Base-by-base conservation (phyloP, 1,140 invertebrate species). In the Drosophila mojavensis region DNA sequence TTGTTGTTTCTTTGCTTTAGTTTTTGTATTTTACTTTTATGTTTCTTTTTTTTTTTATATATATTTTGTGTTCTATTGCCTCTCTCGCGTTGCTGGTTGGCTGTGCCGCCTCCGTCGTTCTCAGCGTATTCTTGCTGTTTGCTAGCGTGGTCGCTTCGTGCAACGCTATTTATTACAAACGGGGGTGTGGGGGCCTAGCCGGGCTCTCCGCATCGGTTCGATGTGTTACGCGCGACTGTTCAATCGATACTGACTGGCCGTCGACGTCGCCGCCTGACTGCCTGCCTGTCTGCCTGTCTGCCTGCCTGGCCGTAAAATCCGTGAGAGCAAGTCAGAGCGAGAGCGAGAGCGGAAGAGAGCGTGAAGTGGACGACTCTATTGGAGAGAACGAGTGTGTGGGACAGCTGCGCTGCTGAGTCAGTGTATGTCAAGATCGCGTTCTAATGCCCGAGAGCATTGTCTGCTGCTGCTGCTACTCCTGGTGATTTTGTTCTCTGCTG, bases 191-290 rank as follows among this genome's bases (percentile, higher is more conserved):
- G 73, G 76, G 51, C 58, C 56, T 59, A 28, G 33, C 53, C 53
- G 63, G 79, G 76, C 72, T 71, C 76, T 81, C 76, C 83, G 54
- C 77, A 77, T 89, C 81, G 63, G 61, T 89, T 81, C 74, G 80
- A 83, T 84, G 84, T 75, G 83, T 71, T 88, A 89, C 78, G 84
- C 84, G 84, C 84, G 78, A 79, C 84, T 89, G 84, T 88, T 81
- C 84, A 89, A 89, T 89, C 85, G 85, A 90, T 75, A 78, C 75
- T 74, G 55, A 72, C 74, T 76, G 74, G 43, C 69, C 58, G 68
- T 54, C 58, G 58, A 24, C 10, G 48, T 51, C 47, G 56, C 58
- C n/a, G 36, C 64, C 55, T 68, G 53, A 69, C 74, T 72, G 60
- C 39, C 36, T 56, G 59, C 48, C 65, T 48, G 64, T 39, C 65